Conservation (phyloP, 2,888 invertebrate species). For the Norana najaformis region DNA sequence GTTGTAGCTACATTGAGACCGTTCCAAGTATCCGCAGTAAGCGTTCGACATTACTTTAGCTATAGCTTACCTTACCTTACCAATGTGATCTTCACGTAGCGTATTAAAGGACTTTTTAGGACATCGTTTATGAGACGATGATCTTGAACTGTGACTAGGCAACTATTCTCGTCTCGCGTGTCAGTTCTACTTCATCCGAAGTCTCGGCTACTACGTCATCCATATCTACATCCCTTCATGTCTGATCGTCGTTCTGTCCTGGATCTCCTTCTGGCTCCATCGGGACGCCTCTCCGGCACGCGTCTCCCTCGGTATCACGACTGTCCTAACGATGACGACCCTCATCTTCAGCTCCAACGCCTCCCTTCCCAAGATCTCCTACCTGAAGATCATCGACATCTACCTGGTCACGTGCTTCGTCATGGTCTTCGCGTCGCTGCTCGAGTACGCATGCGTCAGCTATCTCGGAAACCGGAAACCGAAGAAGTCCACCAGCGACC, state of each 20-base stretch:
- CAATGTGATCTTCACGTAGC: too few relatives aligned
- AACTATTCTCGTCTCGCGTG: constrained; percentile 61
- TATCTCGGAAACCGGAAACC: constrained; percentile 69
- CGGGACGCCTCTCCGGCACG: constrained; percentile 61
- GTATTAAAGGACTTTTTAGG: too few relatives aligned
- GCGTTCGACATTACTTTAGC: too few relatives aligned
- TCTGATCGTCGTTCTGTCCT: constrained; percentile 65
- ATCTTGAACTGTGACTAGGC: constrained; percentile 45
- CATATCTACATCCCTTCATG: constrained; percentile 67
- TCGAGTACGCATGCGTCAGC: constrained; percentile 96
- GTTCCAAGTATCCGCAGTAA: too few relatives aligned
- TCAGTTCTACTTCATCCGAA: constrained; percentile 78
- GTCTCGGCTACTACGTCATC: constrained; percentile 75
- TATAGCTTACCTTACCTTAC: too few relatives aligned
- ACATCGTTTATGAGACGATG: too few relatives aligned
- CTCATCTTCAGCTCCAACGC: constrained; percentile 62
- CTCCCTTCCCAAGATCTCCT: constrained; percentile 59
- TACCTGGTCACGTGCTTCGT: constrained; percentile 97
- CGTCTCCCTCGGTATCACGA: constrained; percentile 59
- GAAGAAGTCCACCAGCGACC: background rate
- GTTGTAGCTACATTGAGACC: too few relatives aligned
- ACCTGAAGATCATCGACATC: constrained; percentile 76
- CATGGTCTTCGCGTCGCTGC: constrained; percentile 95
- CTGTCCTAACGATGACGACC: constrained; percentile 62
- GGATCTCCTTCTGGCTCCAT: constrained; percentile 73